Percentiles rank a stretch among this genome's conserved stretches.
Evolutionary conservation across 1,140 invertebrate species (phyloP).

Genomic region (Cheumatopsyche charites): DNA sequence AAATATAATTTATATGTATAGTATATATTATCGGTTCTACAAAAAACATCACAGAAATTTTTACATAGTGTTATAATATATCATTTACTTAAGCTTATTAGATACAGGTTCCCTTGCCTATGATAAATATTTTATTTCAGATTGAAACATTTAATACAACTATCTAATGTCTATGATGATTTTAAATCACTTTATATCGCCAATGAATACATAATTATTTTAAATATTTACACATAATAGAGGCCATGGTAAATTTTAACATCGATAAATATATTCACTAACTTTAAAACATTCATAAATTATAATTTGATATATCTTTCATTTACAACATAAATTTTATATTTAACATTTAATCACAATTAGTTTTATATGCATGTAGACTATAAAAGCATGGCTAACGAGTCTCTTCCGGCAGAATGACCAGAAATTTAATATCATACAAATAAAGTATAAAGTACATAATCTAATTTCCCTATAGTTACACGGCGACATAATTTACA

Average conservation of each 20-base stretch:
- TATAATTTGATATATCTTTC: not conserved
- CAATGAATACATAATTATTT: not conserved
- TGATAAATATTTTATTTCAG: not conserved
- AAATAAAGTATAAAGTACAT: not conserved
- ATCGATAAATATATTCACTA: not conserved
- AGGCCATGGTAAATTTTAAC: constrained; percentile 18
- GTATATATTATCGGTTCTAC: constrained; percentile 2
- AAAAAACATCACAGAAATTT: constrained; percentile 22
- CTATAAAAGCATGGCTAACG: no score
- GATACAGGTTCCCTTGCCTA: not conserved
- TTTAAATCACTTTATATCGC: not conserved
- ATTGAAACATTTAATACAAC: no score
- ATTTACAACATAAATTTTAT: not conserved
- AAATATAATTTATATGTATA: not conserved
- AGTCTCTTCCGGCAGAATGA: no score
- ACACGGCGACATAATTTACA: no score
- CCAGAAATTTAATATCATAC: not conserved
- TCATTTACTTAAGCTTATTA: not conserved
- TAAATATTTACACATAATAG: constrained; percentile 1
- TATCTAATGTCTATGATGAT: not conserved
- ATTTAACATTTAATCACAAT: no score
- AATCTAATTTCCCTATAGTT: not conserved
- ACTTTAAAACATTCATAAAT: not conserved
- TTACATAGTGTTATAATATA: not conserved
- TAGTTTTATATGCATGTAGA: no score